Evolutionary conservation across 2,113 vertebrate species (phyloP).

Genomic region (Pontoporia blainvillei): DNA sequence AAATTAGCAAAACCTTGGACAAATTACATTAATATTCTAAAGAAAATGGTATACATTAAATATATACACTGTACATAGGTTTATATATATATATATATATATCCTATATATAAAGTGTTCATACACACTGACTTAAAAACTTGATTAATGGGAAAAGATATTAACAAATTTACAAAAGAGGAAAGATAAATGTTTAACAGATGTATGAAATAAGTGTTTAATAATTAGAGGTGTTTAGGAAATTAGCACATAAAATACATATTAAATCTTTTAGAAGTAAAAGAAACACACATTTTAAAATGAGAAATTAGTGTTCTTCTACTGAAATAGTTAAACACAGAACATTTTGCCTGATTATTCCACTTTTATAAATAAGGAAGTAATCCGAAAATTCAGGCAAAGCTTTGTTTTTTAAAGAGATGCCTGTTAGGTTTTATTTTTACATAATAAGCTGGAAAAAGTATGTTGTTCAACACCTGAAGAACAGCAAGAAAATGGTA

Average conservation of each 20-base stretch:
- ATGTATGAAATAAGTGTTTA: background rate
- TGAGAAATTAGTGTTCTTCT: background rate
- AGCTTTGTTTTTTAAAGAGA: background rate
- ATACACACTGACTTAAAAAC: background rate
- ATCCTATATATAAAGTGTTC: background rate
- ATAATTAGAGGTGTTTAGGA: background rate
- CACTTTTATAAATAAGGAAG: background rate
- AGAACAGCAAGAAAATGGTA: background rate
- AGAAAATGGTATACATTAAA: background rate
- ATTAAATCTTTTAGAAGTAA: constrained; percentile 1
- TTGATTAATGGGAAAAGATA: background rate
- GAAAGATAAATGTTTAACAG: background rate
- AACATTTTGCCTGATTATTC: background rate
- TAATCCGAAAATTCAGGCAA: background rate
- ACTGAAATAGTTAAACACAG: background rate
- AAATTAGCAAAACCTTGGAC: background rate
- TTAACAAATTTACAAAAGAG: background rate
- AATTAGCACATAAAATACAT: background rate
- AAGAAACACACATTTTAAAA: background rate
- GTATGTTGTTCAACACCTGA: background rate
- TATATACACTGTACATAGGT: background rate
- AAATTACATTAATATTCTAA: background rate
- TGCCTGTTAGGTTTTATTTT: background rate
- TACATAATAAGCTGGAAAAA: background rate
- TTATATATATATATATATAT: background rate